Evolutionary conservation across 1,140 invertebrate species (phyloP).

Genomic region (Lepidurus couesii): DNA sequence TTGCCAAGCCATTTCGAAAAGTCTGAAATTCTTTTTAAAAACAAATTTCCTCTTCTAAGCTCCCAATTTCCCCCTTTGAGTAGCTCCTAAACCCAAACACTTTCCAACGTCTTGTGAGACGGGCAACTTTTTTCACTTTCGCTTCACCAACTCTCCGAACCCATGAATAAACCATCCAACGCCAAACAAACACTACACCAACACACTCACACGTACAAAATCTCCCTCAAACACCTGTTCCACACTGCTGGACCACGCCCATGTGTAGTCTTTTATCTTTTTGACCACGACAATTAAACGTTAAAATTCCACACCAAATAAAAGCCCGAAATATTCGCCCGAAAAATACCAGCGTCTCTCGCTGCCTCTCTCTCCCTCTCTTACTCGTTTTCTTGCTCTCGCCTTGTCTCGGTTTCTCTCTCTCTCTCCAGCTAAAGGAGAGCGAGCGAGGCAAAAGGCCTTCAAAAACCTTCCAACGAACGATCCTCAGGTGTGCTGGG

Average conservation of each 20-base stretch:
- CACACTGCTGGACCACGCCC: background rate
- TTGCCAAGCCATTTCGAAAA: background rate
- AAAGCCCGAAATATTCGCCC: too few species aligned
- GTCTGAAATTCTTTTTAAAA: too few species aligned
- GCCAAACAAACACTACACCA: background rate
- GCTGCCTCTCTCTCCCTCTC: background rate
- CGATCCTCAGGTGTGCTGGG: slow-evolving; percentile 20
- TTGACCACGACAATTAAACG: background rate
- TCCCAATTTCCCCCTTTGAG: too few species aligned
- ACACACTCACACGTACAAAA: background rate
- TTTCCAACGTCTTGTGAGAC: too few species aligned
- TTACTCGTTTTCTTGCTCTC: background rate
- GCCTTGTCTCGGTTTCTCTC: background rate
- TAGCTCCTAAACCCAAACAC: too few species aligned
- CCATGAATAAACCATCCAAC: too few species aligned
- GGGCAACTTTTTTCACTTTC: too few species aligned
- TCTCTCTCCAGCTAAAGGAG: background rate
- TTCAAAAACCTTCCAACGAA: slow-evolving; percentile 15
- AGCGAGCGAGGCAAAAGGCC: background rate
- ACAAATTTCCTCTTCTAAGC: too few species aligned
- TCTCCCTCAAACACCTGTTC: slow-evolving; percentile 5
- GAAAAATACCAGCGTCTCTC: too few species aligned
- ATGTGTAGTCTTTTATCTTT: background rate
- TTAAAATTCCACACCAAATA: too few species aligned
- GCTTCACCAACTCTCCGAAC: too few species aligned